Conservation (phyloP, 1,140 invertebrate genomes). For the Drosophila pseudoananassae region DNA sequence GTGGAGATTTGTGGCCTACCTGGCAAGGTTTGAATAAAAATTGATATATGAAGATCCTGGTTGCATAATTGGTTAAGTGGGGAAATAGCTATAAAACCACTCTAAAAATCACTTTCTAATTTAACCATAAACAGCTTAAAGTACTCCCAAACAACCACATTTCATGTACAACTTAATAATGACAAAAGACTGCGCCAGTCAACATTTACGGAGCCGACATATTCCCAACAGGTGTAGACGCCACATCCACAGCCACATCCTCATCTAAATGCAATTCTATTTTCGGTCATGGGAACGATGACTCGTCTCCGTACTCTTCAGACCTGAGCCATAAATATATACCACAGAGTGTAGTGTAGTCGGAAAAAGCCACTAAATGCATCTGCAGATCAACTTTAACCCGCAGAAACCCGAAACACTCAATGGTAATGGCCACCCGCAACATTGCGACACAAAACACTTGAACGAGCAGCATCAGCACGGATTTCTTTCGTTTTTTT, state of each 20-base stretch:
- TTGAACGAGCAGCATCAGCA: slow-evolving; percentile 51
- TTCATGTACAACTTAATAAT: slow-evolving; percentile 25
- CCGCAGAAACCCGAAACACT: neutral
- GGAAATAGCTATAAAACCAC: neutral
- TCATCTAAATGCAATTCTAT: slow-evolving; percentile 39
- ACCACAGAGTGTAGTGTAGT: neutral
- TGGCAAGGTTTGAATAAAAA: slow-evolving; percentile 18
- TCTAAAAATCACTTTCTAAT: neutral
- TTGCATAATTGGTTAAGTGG: slow-evolving; percentile 5
- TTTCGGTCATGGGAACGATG: slow-evolving; percentile 45
- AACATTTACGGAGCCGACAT: slow-evolving; percentile 52
- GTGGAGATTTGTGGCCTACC: slow-evolving; percentile 54
- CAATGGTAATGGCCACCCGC: slow-evolving; percentile 61
- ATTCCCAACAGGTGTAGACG: slow-evolving; percentile 75
- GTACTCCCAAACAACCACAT: slow-evolving; percentile 4
- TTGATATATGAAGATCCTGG: slow-evolving; percentile 69
- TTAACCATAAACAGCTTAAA: neutral
- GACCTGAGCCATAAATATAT: slow-evolving; percentile 57
- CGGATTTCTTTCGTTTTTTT: neutral
- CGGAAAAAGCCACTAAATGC: slow-evolving; percentile 36
- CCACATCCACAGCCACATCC: slow-evolving; percentile 21
- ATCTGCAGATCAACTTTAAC: slow-evolving; percentile 39
- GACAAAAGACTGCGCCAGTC: slow-evolving; percentile 21
- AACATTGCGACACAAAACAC: slow-evolving; percentile 78
- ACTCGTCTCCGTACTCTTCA: slow-evolving; percentile 6